These are phyloP conservation scores for Sabatieria punctata DNA, from an alignment of 2,888 invertebrate genomes.

Conservation along the genomic window DNA sequence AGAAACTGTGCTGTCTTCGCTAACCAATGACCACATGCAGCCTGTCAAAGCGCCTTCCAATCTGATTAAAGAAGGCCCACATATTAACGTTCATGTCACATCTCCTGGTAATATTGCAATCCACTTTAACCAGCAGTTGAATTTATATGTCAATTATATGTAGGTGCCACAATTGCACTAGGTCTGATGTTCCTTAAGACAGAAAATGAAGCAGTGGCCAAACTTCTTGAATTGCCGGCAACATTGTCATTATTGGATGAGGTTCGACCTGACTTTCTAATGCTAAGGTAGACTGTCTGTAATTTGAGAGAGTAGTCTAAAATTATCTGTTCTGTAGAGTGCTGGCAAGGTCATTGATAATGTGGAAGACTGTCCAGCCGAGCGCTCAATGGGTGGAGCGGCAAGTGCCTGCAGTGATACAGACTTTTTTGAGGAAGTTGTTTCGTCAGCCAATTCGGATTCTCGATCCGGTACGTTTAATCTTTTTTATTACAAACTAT, in stretches of 20 bases:
- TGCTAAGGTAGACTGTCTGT: constrained; percentile 59
- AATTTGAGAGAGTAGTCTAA: too few relatives aligned
- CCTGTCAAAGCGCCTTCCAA: too few relatives aligned
- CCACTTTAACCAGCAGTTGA: too few relatives aligned
- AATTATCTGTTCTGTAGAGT: too few relatives aligned
- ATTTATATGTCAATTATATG: constrained; percentile 3
- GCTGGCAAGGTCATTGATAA: constrained; percentile 47
- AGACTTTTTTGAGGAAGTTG: too few relatives aligned
- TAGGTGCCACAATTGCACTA: constrained; percentile 82
- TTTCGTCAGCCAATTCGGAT: too few relatives aligned
- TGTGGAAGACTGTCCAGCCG: constrained; percentile 71
- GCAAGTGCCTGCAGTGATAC: constrained; percentile 25
- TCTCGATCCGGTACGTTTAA: too few relatives aligned
- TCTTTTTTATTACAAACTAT: too few relatives aligned
- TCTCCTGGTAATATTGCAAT: too few relatives aligned
- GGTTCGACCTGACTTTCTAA: constrained; percentile 72
- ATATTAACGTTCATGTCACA: too few relatives aligned
- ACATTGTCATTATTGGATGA: constrained; percentile 76
- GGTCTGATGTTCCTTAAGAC: constrained; percentile 79
- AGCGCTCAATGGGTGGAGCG: constrained; percentile 52
- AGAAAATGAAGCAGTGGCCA: constrained; percentile 61
- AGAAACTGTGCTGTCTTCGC: background rate
- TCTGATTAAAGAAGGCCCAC: too few relatives aligned
- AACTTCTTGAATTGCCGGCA: constrained; percentile 73
- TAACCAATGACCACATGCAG: too few relatives aligned